These are phyloP conservation scores for Tokudaia tokunoshimensis DNA, from an alignment of 2,797 vertebrate species.

Conservation along the genomic window DNA sequence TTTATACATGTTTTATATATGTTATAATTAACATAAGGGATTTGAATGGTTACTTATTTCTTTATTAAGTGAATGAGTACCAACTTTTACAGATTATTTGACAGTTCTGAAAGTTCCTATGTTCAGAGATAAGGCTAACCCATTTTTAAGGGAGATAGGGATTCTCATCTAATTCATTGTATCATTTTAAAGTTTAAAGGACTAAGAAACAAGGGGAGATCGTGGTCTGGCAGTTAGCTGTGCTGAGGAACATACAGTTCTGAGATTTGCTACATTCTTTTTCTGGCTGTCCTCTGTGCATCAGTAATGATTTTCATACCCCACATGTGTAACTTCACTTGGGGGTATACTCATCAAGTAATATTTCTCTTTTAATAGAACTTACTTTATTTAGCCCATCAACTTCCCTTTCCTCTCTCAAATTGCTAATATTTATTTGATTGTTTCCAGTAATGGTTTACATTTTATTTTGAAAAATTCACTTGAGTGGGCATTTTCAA, in stretches of 20 bases:
- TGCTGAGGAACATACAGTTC: no score
- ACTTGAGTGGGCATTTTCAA: not conserved
- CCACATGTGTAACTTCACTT: not conserved
- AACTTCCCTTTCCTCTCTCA: not conserved
- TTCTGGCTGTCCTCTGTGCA: not conserved
- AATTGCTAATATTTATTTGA: not conserved
- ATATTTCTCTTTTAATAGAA: constrained; percentile 3
- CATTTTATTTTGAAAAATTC: constrained; percentile 25
- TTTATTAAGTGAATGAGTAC: not conserved
- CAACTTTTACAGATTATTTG: not conserved
- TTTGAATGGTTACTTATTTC: not conserved
- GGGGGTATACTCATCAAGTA: not conserved
- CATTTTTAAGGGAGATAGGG: constrained; percentile 10
- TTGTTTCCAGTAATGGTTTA: not conserved
- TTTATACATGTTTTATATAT: not conserved
- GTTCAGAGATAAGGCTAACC: not conserved
- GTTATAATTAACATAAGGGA: not conserved
- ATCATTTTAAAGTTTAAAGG: not conserved
- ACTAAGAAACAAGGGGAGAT: not conserved
- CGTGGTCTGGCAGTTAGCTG: not conserved
- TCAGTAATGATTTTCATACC: not conserved
- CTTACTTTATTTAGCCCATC: not conserved
- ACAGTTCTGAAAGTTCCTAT: not conserved
- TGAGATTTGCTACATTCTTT: not conserved
- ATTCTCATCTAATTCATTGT: not conserved